Percentiles rank a stretch among this genome's conserved stretches.
Conservation (phyloP, 2,888 invertebrate genomes). For the Erpobdella octoculata region DNA sequence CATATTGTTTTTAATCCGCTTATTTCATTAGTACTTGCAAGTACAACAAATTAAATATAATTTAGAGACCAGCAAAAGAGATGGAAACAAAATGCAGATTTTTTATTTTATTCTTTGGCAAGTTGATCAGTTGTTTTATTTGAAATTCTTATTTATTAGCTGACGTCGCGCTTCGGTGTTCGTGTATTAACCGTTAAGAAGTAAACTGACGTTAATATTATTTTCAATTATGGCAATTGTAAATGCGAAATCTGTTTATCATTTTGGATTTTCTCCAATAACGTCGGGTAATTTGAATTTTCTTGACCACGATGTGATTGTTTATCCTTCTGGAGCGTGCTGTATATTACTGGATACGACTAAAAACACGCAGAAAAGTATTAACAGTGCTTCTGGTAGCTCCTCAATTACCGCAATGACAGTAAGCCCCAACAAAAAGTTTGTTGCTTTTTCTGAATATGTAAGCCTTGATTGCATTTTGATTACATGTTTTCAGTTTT, state of each 20-base stretch:
- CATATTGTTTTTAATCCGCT: too few relatives aligned
- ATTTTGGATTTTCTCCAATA: slow-evolving; percentile 22
- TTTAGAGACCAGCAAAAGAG: too few relatives aligned
- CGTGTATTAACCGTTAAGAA: too few relatives aligned
- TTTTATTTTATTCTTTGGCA: too few relatives aligned
- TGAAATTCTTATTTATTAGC: too few relatives aligned
- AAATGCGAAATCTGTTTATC: slow-evolving; percentile 19
- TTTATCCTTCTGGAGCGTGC: slow-evolving; percentile 24
- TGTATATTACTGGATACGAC: slow-evolving; percentile 8
- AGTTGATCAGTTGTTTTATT: too few relatives aligned
- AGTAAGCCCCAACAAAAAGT: slow-evolving; percentile 39
- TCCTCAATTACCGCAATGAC: slow-evolving; percentile 20
- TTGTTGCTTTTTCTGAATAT: slow-evolving; percentile 52
- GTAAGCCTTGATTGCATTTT: slow-evolving; percentile 24
- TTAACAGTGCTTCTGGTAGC: slow-evolving; percentile 16
- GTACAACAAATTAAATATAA: too few relatives aligned
- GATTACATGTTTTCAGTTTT: too few relatives aligned
- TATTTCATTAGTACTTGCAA: too few relatives aligned
- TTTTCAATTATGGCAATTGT: slow-evolving; percentile 14
- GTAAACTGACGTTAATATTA: not conserved
- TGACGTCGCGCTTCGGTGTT: too few relatives aligned
- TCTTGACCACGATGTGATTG: not conserved
- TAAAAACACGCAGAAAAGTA: slow-evolving; percentile 12
- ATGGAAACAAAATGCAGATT: too few relatives aligned
- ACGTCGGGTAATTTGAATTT: slow-evolving; percentile 10